Evolutionary conservation across 1,140 invertebrate genomes (phyloP).

Genomic region (Drosophila grimshawi): DNA sequence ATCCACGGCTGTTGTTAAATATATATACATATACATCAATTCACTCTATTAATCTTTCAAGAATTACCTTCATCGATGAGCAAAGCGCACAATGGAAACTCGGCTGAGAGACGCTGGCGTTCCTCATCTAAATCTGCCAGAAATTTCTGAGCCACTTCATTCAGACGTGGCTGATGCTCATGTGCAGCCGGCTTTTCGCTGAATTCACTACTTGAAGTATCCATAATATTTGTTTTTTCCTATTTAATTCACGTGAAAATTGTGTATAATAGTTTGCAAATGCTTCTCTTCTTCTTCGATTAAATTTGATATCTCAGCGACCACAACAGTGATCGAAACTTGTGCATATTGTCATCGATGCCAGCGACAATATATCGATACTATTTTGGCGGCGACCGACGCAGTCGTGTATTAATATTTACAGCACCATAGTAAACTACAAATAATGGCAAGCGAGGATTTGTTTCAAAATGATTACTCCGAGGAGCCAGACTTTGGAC

Average conservation of each 20-base stretch:
- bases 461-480: constrained; percentile 59
- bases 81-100: constrained; percentile 69
- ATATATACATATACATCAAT: not conserved
- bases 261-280: constrained; percentile 56
- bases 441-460: constrained; percentile 68
- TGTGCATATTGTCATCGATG: constrained; percentile 28
- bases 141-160: constrained; percentile 77
- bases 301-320: constrained; percentile 8
- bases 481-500: constrained; percentile 50
- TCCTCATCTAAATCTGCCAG: constrained; percentile 75
- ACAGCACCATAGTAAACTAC: not conserved
- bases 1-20: constrained; percentile 56
- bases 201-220: constrained; percentile 54
- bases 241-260: constrained; percentile 38
- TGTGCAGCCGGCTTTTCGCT: constrained; percentile 56
- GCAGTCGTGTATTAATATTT: constrained; percentile 1
- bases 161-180: constrained; percentile 71
- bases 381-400: constrained; percentile 30
- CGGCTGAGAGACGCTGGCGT: constrained; percentile 63
- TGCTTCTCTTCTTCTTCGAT: constrained; percentile 15
- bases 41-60: not conserved
- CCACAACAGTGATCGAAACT: constrained; percentile 11
- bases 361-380: constrained; percentile 23
- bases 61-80: constrained; percentile 73
- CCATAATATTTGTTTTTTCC: constrained; percentile 42